These are phyloP conservation scores for Plutomurus gul DNA, from an alignment of 1,140 invertebrate genomes.

Conservation along the genomic window DNA sequence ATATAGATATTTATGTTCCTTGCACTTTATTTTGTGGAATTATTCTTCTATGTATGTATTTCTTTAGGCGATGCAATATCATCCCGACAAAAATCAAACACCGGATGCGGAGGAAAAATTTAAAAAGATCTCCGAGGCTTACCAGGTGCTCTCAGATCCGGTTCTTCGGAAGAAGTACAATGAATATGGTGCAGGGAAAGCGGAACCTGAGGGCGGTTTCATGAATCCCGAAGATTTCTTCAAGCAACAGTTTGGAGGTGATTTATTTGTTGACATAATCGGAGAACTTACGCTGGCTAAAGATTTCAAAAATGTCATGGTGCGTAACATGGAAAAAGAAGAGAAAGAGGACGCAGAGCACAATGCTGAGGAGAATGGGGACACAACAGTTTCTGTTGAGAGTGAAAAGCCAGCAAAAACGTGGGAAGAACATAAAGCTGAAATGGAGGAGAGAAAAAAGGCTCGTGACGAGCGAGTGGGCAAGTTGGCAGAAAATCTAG, in stretches of 20 bases:
- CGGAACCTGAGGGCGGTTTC: constrained; percentile 51
- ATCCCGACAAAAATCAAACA: constrained; percentile 55
- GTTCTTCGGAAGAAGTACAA: constrained; percentile 56
- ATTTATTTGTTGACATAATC: constrained; percentile 53
- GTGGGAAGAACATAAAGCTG: constrained; percentile 43
- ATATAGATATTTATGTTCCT: no score
- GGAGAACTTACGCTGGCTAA: constrained; percentile 52
- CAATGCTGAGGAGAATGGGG: constrained; percentile 25
- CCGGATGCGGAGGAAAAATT: constrained; percentile 53
- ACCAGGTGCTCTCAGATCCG: constrained; percentile 56
- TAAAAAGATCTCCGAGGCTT: constrained; percentile 55
- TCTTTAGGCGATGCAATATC: constrained; percentile 54
- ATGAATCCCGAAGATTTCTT: constrained; percentile 54
- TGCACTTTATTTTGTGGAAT: no score
- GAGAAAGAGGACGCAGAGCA: constrained; percentile 27
- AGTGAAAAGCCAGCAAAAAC: constrained; percentile 44
- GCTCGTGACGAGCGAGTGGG: constrained; percentile 48
- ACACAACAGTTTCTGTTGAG: neutral
- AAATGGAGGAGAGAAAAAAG: constrained; percentile 48
- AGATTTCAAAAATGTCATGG: constrained; percentile 52
- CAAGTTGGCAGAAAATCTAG: constrained; percentile 49
- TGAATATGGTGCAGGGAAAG: constrained; percentile 52
- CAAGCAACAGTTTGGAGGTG: constrained; percentile 52
- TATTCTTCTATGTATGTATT: no score
- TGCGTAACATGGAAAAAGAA: neutral